Evolutionary conservation across 2,888 invertebrate genomes (phyloP).

Genomic region (Mesorhabditis belari): DNA sequence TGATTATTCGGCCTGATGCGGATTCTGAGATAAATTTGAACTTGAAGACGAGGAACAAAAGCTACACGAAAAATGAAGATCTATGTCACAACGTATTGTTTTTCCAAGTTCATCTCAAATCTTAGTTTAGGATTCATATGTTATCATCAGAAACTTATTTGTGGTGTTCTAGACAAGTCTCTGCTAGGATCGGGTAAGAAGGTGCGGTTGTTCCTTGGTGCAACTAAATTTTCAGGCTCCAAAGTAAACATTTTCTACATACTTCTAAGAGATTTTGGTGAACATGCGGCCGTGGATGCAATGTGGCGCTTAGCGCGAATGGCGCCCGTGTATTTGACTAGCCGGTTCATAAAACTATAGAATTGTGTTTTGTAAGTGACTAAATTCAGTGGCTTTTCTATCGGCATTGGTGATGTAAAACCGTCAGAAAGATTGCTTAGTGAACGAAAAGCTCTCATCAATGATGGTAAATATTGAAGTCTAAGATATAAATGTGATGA

Average conservation of each 20-base stretch:
- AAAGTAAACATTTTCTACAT: slow-evolving; percentile 93
- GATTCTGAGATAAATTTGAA: slow-evolving; percentile 75
- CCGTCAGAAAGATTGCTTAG: slow-evolving; percentile 76
- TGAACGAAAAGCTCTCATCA: slow-evolving; percentile 67
- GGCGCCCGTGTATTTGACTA: slow-evolving; percentile 68
- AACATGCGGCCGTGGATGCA: slow-evolving; percentile 69
- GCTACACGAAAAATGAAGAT: slow-evolving; percentile 65
- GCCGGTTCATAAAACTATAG: slow-evolving; percentile 52
- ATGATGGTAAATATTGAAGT: slow-evolving; percentile 13
- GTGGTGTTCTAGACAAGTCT: slow-evolving; percentile 90
- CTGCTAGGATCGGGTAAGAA: slow-evolving; percentile 83
- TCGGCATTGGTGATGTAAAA: slow-evolving; percentile 69
- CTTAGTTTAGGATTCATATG: slow-evolving; percentile 73
- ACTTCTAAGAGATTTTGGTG: slow-evolving; percentile 64
- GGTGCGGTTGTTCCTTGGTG: slow-evolving; percentile 73
- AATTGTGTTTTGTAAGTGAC: slow-evolving; percentile 55
- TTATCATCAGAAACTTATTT: slow-evolving; percentile 83
- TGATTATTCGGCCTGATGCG: slow-evolving; percentile 77
- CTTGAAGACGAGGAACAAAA: slow-evolving; percentile 81
- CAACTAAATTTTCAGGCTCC: slow-evolving; percentile 64
- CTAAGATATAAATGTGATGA: slow-evolving; percentile 83
- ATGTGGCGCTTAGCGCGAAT: slow-evolving; percentile 87
- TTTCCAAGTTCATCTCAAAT: too few species aligned
- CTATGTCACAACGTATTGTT: slow-evolving; percentile 36
- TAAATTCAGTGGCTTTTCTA: slow-evolving; percentile 25